Evolutionary conservation across 2,888 invertebrate species (phyloP).

Genomic region (Actias luna): DNA sequence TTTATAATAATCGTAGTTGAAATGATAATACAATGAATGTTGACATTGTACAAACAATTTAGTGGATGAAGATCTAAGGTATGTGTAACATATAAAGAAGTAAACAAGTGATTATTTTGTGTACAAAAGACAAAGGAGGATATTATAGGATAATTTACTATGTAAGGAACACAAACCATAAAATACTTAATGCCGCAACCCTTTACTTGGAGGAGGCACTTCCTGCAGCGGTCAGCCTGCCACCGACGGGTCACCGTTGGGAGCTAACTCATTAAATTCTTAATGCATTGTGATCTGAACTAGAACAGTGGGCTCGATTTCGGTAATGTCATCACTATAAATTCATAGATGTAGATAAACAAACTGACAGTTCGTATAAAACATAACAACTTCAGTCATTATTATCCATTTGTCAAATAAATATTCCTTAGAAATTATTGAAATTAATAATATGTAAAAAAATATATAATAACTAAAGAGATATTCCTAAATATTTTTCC

Average conservation of each 20-base stretch:
- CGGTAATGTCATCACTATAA: constrained; percentile 75
- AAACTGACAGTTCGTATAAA: constrained; percentile 19
- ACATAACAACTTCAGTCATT: not conserved
- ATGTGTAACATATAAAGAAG: not conserved
- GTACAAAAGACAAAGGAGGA: not conserved
- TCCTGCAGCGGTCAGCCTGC: constrained; percentile 28
- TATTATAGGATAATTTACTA: not conserved
- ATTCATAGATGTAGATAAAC: constrained; percentile 66
- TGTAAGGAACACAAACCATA: not conserved
- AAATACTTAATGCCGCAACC: constrained; percentile 8
- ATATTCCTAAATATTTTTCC: no score
- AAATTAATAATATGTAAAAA: not conserved
- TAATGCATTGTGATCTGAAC: constrained; percentile 67
- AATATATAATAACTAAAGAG: no score
- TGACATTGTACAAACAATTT: no score
- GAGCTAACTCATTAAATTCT: constrained; percentile 66
- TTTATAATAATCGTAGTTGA: no score
- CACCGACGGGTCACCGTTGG: constrained; percentile 31
- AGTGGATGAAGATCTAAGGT: not conserved
- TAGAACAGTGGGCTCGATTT: constrained; percentile 55
- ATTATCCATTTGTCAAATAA: not conserved
- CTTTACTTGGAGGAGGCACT: constrained; percentile 23
- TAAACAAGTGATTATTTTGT: not conserved
- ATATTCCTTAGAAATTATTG: not conserved
- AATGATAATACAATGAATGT: no score